A percentile compares a stretch with the other conserved stretches of the same genome.
These are phyloP conservation scores for Tenodera sinensis DNA, from an alignment of 2,888 invertebrate genomes.

Conservation along the genomic window DNA sequence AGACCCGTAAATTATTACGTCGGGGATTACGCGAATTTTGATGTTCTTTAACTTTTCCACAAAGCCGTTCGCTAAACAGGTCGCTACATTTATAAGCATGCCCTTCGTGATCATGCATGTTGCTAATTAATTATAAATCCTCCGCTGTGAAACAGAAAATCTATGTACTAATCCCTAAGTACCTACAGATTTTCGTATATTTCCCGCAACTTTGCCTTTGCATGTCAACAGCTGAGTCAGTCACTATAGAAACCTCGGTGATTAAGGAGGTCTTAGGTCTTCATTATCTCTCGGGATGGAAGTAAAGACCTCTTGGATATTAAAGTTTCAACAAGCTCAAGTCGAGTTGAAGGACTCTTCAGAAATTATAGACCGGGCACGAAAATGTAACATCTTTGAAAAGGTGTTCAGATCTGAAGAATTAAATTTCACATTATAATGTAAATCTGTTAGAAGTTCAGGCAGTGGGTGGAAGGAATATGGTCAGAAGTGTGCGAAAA, in stretches of 20 bases:
- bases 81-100: neutral
- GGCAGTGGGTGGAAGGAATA: too few relatives aligned
- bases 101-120: neutral
- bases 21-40: neutral
- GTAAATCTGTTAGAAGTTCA: too few relatives aligned
- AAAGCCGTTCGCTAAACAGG: neutral
- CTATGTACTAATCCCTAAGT: neutral
- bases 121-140: neutral
- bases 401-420: too few relatives aligned
- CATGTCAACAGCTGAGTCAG: neutral
- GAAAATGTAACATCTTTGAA: too few relatives aligned
- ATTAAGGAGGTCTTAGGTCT: too few relatives aligned
- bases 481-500: too few relatives aligned
- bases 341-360: too few relatives aligned
- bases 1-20: neutral
- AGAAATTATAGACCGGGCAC: too few relatives aligned
- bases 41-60: neutral
- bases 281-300: too few relatives aligned
- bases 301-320: too few relatives aligned
- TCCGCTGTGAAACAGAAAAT: neutral
- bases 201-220: neutral
- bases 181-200: neutral
- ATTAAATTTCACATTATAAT: too few relatives aligned
- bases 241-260: neutral
- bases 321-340: too few relatives aligned